A percentile compares a stretch with the other conserved stretches of the same genome.
Evolutionary conservation across 1,140 invertebrate genomes (phyloP).

Genomic region (Zaprionus kolodkinae): DNA sequence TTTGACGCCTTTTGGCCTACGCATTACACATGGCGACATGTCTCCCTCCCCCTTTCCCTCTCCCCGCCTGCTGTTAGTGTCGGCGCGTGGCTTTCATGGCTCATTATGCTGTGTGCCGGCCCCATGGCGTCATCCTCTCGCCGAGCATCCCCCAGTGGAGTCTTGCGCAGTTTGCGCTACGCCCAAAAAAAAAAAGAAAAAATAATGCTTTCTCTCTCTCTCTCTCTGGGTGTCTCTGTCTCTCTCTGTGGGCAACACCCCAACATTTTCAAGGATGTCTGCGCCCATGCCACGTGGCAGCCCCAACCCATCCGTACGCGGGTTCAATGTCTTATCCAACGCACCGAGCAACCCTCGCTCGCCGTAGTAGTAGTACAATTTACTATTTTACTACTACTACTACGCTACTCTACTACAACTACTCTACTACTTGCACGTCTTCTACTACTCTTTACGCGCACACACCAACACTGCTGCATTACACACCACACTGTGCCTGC

Average conservation of each 20-base stretch:
- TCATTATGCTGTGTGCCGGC: constrained; percentile 53
- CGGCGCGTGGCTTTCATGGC: constrained; percentile 73
- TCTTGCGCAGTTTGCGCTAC: constrained; percentile 56
- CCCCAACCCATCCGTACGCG: background rate
- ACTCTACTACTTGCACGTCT: background rate
- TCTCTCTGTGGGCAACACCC: constrained; percentile 55
- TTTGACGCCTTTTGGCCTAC: constrained; percentile 44
- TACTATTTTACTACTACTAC: constrained; percentile 21
- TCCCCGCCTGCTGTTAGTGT: constrained; percentile 23
- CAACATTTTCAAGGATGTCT: constrained; percentile 71
- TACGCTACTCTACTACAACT: constrained; percentile 5
- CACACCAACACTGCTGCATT: background rate
- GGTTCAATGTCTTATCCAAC: constrained; percentile 59
- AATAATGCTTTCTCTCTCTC: constrained; percentile 12
- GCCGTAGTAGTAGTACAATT: constrained; percentile 14
- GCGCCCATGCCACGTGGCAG: constrained; percentile 66
- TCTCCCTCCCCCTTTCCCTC: background rate
- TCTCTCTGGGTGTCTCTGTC: background rate
- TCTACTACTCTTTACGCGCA: constrained; percentile 9
- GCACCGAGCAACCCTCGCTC: constrained; percentile 40
- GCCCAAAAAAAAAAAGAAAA: constrained; percentile 59
- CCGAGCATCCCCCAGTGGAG: constrained; percentile 33
- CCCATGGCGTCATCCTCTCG: constrained; percentile 72
- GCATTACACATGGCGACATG: constrained; percentile 29
- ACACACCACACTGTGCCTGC: background rate